Base-by-base conservation (phyloP, 1,140 invertebrate species). In the Druon quercuslanigerum region DNA sequence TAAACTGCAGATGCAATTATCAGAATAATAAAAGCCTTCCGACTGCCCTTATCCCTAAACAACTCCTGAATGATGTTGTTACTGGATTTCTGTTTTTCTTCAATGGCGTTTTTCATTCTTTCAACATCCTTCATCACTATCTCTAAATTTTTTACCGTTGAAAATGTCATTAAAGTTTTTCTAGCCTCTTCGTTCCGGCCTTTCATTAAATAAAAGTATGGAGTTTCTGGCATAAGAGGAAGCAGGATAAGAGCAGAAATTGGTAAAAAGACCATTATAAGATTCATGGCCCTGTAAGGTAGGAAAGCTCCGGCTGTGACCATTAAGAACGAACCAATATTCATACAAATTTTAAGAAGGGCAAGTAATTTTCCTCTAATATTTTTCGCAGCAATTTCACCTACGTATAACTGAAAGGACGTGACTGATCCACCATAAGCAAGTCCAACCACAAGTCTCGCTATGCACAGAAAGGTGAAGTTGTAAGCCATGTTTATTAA, bases 221-320 rank as follows among this genome's bases (percentile, higher is more conserved):
- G 96, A 11, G 95, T 95, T 90, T 97, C 96, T 0, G 96, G 95
- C 91, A 96, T 93, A 77, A 93, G 94, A 57, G 92, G 91, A 87
- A 95, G 94, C 0, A 92, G 93, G 3, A 94, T 79, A 6, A 95
- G 89, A 79, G 94, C 94, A 2, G 94, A 80, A 3, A 94, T 86
- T 0, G 93, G 92, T 19, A 94, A 83, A 7, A 90, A 25, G 2
- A 92, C 83, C 20, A 91, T 92, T 54, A 92, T 82, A 0, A 93
- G 73, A 25, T 93, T 92, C 8, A 94, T 85, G 17, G 85, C 85
- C 73, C 89, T 77, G 91, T 91, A 93, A 74, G 85, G 84, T n/a
- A 92, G 83, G 70, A 84, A 90, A 13, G 92, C 86, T 0, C 94
- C 94, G 3, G 93, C 60, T 6, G 86, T 85, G 76, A 92, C 93